phyloP scores from a whole-genome alignment of 2,113 vertebrate genomes.

The Pheucticus melanocephalus region DNA sequence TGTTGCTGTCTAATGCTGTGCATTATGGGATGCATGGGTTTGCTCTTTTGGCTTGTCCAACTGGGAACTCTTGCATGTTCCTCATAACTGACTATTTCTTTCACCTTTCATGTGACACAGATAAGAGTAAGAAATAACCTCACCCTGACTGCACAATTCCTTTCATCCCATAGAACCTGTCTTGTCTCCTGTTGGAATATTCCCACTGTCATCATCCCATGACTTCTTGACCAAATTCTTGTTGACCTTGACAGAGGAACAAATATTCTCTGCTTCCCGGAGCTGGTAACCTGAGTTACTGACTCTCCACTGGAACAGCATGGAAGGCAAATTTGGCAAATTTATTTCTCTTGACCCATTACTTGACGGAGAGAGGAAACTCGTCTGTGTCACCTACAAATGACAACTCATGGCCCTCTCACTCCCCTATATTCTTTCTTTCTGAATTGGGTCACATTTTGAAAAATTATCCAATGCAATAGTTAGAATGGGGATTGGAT shows the following conservation, averaged over 20 bases:
- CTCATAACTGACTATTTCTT: background rate
- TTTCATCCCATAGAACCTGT: background rate
- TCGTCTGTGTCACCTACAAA: background rate
- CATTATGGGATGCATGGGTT: background rate
- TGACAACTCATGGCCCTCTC: rapidly evolving
- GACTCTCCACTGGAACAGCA: background rate
- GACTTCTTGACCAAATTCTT: background rate
- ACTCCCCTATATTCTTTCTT: background rate
- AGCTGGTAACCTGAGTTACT: background rate
- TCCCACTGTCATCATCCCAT: background rate
- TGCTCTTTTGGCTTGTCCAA: background rate
- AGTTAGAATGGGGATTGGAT: background rate
- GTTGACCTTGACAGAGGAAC: background rate
- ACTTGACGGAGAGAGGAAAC: background rate
- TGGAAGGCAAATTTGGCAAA: background rate
- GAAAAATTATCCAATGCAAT: background rate
- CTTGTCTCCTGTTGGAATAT: background rate
- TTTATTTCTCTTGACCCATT: background rate
- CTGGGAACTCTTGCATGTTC: background rate
- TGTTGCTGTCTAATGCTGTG: background rate
- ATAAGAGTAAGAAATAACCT: background rate
- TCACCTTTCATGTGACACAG: background rate
- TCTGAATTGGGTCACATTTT: background rate
- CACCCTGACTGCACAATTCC: too few relatives aligned
- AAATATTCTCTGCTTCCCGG: background rate